Evolutionary conservation across 1,140 invertebrate genomes (phyloP).

Genomic region (Oscheius sp.): DNA sequence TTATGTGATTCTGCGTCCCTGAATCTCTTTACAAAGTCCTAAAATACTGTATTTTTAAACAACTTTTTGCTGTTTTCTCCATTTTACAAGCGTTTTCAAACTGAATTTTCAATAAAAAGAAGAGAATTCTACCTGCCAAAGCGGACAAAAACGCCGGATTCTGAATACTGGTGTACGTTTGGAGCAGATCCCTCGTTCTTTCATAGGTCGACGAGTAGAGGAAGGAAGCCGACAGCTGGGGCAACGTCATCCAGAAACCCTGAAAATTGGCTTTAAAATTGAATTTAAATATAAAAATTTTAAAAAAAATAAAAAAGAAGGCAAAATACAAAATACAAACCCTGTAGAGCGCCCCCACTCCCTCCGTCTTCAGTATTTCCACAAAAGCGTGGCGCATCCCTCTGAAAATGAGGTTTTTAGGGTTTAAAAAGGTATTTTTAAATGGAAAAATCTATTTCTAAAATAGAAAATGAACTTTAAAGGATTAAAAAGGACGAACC

Average conservation of each 20-base stretch:
- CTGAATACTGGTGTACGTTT: slow-evolving; percentile 40
- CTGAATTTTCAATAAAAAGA: neutral
- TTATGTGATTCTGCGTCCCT: no score
- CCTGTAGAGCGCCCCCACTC: slow-evolving; percentile 79
- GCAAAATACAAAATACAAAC: no score
- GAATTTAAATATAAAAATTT: neutral
- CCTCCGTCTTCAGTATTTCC: slow-evolving; percentile 85
- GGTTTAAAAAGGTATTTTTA: no score
- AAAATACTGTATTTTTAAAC: no score
- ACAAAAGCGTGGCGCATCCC: slow-evolving; percentile 84
- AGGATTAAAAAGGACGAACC: slow-evolving; percentile 72
- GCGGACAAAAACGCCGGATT: slow-evolving; percentile 55
- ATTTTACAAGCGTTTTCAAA: no score
- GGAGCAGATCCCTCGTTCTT: slow-evolving; percentile 78
- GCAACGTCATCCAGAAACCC: slow-evolving; percentile 61
- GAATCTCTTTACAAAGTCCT: no score
- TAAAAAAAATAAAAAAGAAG: neutral
- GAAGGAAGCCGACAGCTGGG: slow-evolving; percentile 58
- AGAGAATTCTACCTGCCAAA: slow-evolving; percentile 39
- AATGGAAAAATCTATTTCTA: no score
- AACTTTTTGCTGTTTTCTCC: no score
- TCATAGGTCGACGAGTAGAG: slow-evolving; percentile 93
- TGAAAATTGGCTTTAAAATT: slow-evolving; percentile 32
- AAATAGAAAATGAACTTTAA: no score
- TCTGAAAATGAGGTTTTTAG: slow-evolving; percentile 71